These are phyloP conservation scores for Ochropleura leucogaster DNA, from an alignment of 2,888 invertebrate genomes.

Conservation along the genomic window DNA sequence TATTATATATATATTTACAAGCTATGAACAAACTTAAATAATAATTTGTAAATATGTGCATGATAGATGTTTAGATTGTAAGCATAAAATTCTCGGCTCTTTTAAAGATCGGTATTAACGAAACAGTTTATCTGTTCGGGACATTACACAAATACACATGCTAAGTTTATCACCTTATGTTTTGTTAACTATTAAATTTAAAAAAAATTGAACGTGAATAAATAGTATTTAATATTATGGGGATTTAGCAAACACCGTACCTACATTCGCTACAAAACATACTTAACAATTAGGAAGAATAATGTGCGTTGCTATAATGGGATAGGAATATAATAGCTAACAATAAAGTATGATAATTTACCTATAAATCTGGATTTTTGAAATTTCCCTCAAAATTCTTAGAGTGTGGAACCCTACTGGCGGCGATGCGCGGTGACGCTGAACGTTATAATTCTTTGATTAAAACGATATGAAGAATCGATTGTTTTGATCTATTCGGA, in stretches of 20 bases:
- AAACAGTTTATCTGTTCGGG: neutral
- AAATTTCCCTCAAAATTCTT: neutral
- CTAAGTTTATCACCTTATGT: neutral
- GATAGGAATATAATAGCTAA: neutral
- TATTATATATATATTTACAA: no score
- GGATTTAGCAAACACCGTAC: neutral
- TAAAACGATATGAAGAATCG: conserved; percentile 46
- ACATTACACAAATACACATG: neutral
- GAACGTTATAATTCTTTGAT: conserved; percentile 56
- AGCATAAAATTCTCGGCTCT: neutral
- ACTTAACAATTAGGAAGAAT: neutral
- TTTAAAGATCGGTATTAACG: neutral
- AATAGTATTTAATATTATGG: neutral
- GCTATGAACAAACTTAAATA: neutral
- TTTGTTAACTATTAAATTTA: neutral
- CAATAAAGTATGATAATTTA: neutral
- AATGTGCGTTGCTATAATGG: neutral
- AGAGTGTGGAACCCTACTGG: conserved; percentile 42
- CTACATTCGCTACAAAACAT: neutral
- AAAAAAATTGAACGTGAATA: neutral
- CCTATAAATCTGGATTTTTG: neutral
- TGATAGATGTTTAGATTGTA: neutral
- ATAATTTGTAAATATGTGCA: neutral
- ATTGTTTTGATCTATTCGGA: conserved; percentile 63
- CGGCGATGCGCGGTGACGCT: conserved; percentile 30